Percentiles rank a stretch among this genome's conserved stretches.
Conservation (phyloP, 1,140 invertebrate species). For the Zaprionus inermis region DNA sequence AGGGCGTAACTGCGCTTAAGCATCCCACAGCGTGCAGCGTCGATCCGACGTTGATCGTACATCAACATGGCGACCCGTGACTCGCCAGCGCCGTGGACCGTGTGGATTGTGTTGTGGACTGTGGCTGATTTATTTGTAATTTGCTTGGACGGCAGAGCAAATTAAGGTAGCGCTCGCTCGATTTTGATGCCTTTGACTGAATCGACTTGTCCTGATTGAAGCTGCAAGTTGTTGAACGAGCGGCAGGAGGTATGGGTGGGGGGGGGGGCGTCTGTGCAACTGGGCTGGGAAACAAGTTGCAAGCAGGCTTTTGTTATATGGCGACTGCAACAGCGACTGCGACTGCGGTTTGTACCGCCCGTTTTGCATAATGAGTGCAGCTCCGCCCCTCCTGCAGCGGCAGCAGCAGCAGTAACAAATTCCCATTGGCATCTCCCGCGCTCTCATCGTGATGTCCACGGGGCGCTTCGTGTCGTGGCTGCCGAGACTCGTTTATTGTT, state of each 20-base stretch:
- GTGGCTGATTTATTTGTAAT: constrained; percentile 55
- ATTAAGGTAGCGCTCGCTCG: constrained; percentile 31
- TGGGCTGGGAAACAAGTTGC: constrained; percentile 49
- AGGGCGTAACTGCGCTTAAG: constrained; percentile 69
- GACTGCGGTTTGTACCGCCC: constrained; percentile 38
- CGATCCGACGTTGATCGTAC: constrained; percentile 4
- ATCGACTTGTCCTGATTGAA: constrained; percentile 36
- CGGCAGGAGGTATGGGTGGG: neutral
- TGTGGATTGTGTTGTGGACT: constrained; percentile 1
- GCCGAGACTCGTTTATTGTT: constrained; percentile 46
- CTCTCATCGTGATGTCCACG: constrained; percentile 77
- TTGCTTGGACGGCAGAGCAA: constrained; percentile 39
- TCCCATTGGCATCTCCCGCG: constrained; percentile 49
- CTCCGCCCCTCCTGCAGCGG: constrained; percentile 35
- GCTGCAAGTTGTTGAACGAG: no score
- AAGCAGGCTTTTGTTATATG: constrained; percentile 12
- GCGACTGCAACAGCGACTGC: constrained; percentile 5
- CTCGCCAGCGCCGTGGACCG: neutral
- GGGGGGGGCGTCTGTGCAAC: neutral
- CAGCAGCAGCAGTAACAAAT: constrained; percentile 12
- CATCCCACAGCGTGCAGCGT: constrained; percentile 28
- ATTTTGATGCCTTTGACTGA: constrained; percentile 49
- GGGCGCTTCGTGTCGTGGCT: constrained; percentile 76
- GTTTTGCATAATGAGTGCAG: constrained; percentile 75
- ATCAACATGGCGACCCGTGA: constrained; percentile 15